These are phyloP conservation scores for Sarcophaga peregrina DNA, from an alignment of 1,140 invertebrate genomes.

Conservation along the genomic window DNA sequence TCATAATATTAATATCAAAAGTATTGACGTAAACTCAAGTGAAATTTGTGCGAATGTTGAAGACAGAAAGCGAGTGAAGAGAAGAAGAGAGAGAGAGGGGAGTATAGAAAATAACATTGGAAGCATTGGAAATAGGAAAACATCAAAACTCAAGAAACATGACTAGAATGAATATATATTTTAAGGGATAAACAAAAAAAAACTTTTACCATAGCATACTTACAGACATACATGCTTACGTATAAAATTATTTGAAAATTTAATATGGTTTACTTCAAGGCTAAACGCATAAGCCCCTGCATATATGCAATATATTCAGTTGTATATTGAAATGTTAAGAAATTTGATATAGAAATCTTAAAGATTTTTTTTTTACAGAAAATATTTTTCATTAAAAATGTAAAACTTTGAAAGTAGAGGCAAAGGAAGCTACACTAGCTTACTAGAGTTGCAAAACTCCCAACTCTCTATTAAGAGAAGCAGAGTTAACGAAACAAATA, in stretches of 20 bases:
- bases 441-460: too few relatives aligned
- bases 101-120: not conserved
- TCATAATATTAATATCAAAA: slow-evolving; percentile 8
- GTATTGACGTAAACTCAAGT: not conserved
- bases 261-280: not conserved
- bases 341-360: too few relatives aligned
- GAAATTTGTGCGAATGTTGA: too few relatives aligned
- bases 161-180: not conserved
- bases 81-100: not conserved
- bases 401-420: too few relatives aligned
- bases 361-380: too few relatives aligned
- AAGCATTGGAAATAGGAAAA: not conserved
- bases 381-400: too few relatives aligned
- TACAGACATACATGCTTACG: not conserved
- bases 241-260: not conserved
- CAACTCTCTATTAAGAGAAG: too few relatives aligned
- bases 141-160: not conserved
- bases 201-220: not conserved
- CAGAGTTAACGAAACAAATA: too few relatives aligned
- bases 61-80: not conserved
- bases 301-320: too few relatives aligned
- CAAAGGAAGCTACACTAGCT: too few relatives aligned
- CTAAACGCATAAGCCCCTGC: too few relatives aligned
- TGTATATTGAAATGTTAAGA: too few relatives aligned
- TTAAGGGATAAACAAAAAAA: not conserved